Conservation (phyloP, 2,113 vertebrate genomes). For the Paraplagusia blochii region DNA sequence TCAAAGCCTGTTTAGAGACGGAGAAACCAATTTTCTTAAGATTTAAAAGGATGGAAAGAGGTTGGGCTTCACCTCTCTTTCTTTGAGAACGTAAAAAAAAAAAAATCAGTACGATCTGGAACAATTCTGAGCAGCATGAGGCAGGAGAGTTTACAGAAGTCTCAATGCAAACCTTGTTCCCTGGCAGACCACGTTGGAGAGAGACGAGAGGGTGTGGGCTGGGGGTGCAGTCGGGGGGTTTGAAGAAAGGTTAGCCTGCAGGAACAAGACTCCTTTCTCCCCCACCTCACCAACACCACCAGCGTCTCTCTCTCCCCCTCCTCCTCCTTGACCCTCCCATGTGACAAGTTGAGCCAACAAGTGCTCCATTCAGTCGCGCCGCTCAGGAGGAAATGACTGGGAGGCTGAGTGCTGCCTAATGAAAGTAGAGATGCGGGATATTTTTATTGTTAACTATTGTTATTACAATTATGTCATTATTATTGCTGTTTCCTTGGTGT, state of each 20-base stretch:
- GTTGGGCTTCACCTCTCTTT: constrained; percentile 20
- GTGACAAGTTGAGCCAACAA: constrained; percentile 77
- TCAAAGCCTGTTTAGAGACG: constrained; percentile 59
- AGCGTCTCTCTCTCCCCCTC: constrained; percentile 3
- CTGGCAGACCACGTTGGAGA: constrained; percentile 61
- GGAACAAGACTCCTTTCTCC: constrained; percentile 77
- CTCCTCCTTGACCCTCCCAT: constrained; percentile 73
- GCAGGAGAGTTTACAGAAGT: constrained; percentile 60
- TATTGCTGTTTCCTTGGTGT: too few species aligned
- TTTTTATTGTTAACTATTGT: constrained; percentile 57
- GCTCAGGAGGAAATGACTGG: constrained; percentile 69
- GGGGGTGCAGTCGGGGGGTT: constrained; percentile 64
- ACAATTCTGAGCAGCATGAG: constrained; percentile 70
- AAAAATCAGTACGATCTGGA: constrained; percentile 57
- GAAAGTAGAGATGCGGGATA: constrained; percentile 72
- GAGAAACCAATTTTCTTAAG: constrained; percentile 50
- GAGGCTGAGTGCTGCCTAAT: constrained; percentile 64
- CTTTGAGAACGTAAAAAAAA: constrained; percentile 17
- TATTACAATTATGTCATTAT: neutral
- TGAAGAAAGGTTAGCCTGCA: constrained; percentile 75
- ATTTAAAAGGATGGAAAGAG: constrained; percentile 55
- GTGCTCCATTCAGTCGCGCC: constrained; percentile 71
- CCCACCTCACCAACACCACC: constrained; percentile 45
- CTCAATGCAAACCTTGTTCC: constrained; percentile 77
- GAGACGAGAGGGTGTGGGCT: constrained; percentile 66